These are phyloP conservation scores for Eptatretus burgeri DNA, from an alignment of 2,113 vertebrate species.

Conservation along the genomic window DNA sequence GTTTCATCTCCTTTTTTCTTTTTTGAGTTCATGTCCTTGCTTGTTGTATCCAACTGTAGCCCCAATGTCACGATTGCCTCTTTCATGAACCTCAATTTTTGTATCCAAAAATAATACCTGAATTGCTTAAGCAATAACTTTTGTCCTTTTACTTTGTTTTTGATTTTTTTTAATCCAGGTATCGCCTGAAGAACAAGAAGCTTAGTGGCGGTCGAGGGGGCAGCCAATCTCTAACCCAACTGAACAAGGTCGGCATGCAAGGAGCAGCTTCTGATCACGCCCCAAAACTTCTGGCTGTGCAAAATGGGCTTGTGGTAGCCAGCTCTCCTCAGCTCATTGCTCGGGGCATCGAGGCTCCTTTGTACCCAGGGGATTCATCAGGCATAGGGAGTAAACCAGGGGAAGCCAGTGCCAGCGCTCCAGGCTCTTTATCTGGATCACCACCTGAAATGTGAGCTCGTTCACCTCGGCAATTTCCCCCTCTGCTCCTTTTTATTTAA, in stretches of 20 bases:
- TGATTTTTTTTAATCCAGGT: constrained; percentile 18
- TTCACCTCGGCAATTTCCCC: neutral
- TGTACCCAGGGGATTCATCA: constrained; percentile 48
- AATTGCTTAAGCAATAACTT: constrained; percentile 6
- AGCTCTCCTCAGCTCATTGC: constrained; percentile 41
- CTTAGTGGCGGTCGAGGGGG: constrained; percentile 38
- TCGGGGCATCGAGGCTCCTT: constrained; percentile 30
- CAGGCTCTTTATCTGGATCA: constrained; percentile 23
- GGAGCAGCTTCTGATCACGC: constrained; percentile 15
- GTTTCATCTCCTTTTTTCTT: no score
- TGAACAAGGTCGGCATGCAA: constrained; percentile 47
- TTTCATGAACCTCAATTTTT: neutral
- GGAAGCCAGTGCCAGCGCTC: constrained; percentile 20
- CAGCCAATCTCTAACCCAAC: constrained; percentile 41
- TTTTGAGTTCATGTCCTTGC: no score
- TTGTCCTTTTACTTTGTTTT: constrained; percentile 8
- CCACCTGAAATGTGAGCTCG: constrained; percentile 39
- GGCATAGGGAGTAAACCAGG: constrained; percentile 24
- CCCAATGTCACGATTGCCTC: no score
- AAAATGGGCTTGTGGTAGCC: constrained; percentile 25
- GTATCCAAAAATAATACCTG: constrained; percentile 7
- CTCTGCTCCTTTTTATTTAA: neutral
- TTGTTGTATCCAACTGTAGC: no score
- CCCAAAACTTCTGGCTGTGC: neutral
- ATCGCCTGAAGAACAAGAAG: constrained; percentile 77